Evolutionary conservation across 2,888 invertebrate genomes (phyloP).

Genomic region (Phania funesta): DNA sequence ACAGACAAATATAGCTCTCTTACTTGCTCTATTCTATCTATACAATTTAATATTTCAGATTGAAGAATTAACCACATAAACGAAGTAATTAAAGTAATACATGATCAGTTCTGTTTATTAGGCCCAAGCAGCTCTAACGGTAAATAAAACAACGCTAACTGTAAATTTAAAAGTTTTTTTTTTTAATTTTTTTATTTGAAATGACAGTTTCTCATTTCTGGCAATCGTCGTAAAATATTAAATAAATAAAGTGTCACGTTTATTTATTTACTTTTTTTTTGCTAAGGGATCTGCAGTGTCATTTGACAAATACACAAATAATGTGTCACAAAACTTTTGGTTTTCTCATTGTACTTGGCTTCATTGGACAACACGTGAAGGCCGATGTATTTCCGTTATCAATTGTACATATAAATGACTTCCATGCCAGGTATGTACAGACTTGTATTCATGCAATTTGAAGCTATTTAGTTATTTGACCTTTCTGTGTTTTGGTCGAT

Average conservation of each 20-base stretch:
- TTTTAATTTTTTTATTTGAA: background rate
- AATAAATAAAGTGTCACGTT: background rate
- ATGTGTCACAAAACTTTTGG: background rate
- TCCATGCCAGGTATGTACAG: conserved; percentile 77
- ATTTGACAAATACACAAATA: conserved; percentile 3
- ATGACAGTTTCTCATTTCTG: conserved; percentile 2
- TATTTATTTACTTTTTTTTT: background rate
- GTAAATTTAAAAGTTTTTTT: background rate
- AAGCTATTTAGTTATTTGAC: background rate
- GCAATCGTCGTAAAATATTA: background rate
- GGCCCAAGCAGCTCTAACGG: conserved; percentile 24
- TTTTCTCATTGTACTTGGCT: conserved; percentile 10
- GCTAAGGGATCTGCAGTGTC: conserved; percentile 1
- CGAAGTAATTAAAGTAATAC: background rate
- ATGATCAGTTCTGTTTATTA: conserved; percentile 24
- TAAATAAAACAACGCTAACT: background rate
- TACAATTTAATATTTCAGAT: too few species aligned
- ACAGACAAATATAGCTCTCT: too few species aligned
- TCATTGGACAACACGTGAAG: conserved; percentile 41
- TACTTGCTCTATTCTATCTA: too few species aligned
- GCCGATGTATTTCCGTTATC: conserved; percentile 76
- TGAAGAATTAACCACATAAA: background rate
- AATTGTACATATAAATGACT: conserved; percentile 79
- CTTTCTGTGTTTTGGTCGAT: too few species aligned
- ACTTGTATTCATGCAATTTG: background rate